Conservation (phyloP, 1,140 invertebrate genomes). For the Listronotus oregonensis region DNA sequence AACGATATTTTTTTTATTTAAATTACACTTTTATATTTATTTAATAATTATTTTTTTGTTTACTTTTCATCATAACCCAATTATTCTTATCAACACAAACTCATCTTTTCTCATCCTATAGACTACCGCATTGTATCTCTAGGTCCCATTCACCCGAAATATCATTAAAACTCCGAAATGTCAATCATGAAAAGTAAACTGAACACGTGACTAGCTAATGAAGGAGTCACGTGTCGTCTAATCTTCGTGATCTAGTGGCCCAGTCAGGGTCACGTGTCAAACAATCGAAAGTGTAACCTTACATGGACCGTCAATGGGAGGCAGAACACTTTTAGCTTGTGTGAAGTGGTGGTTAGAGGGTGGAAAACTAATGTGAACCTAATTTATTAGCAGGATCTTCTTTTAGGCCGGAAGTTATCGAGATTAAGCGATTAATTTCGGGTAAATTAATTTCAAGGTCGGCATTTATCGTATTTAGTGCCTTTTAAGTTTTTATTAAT, state of each 20-base stretch:
- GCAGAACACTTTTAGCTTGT: slow-evolving; percentile 18
- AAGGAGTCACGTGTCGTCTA: slow-evolving; percentile 46
- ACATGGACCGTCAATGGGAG: slow-evolving; percentile 29
- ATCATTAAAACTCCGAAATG: slow-evolving; percentile 31
- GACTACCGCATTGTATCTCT: slow-evolving; percentile 4
- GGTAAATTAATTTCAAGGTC: too few species aligned
- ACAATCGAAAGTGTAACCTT: slow-evolving; percentile 50
- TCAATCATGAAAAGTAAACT: slow-evolving; percentile 40
- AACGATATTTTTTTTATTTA: too few species aligned
- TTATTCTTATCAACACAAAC: too few species aligned
- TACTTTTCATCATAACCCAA: too few species aligned
- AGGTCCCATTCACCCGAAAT: slow-evolving; percentile 18
- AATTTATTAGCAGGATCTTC: slow-evolving; percentile 24
- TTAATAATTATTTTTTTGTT: too few species aligned
- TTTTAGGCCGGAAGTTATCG: slow-evolving; percentile 5
- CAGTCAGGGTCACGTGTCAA: slow-evolving; percentile 43
- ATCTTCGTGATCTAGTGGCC: slow-evolving; percentile 47
- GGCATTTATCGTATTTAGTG: too few species aligned
- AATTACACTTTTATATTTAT: too few species aligned
- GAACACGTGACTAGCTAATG: slow-evolving; percentile 49
- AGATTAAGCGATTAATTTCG: slow-evolving; percentile 12
- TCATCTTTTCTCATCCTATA: background rate
- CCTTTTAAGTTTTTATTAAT: too few species aligned
- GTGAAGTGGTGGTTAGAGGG: slow-evolving; percentile 30
- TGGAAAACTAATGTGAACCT: slow-evolving; percentile 31